These are phyloP conservation scores for Cybosia mesomella DNA, from an alignment of 2,888 invertebrate species.

Conservation along the genomic window DNA sequence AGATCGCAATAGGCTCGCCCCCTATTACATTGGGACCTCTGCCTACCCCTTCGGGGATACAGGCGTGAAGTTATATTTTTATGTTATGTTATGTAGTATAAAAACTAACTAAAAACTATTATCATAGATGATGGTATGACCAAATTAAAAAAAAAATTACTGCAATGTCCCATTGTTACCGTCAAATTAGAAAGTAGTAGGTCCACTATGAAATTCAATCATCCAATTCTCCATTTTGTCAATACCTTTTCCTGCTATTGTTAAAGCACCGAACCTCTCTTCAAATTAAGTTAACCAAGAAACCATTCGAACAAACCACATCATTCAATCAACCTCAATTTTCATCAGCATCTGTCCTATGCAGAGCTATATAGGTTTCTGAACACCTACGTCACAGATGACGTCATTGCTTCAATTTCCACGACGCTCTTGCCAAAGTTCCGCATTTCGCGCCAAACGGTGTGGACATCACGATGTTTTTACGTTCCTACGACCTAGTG, in stretches of 20 bases:
- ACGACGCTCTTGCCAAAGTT: slow-evolving; percentile 36
- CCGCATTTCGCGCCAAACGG: slow-evolving; percentile 56
- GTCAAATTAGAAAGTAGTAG: too few species aligned
- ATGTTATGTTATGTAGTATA: too few species aligned
- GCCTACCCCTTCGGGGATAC: too few species aligned
- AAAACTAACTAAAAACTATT: too few species aligned
- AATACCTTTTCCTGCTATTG: not conserved
- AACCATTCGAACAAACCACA: not conserved
- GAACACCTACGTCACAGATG: slow-evolving; percentile 32
- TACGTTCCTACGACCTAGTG: slow-evolving; percentile 42
- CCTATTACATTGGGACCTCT: too few species aligned
- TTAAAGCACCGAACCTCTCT: not conserved
- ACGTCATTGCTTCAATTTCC: slow-evolving; percentile 45
- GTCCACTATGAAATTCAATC: too few species aligned
- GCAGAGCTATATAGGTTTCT: slow-evolving; percentile 19
- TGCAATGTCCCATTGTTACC: too few species aligned
- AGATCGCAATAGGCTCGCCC: too few species aligned
- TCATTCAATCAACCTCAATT: slow-evolving; percentile 9
- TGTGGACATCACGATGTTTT: slow-evolving; percentile 56
- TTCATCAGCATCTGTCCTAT: slow-evolving; percentile 15
- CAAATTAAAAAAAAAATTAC: too few species aligned
- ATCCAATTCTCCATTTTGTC: too few species aligned
- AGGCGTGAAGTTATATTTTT: too few species aligned
- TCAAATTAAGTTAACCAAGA: not conserved
- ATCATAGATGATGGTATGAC: too few species aligned